phyloP scores from a whole-genome alignment of 2,113 vertebrate species.

The Chionodraco myersi region DNA sequence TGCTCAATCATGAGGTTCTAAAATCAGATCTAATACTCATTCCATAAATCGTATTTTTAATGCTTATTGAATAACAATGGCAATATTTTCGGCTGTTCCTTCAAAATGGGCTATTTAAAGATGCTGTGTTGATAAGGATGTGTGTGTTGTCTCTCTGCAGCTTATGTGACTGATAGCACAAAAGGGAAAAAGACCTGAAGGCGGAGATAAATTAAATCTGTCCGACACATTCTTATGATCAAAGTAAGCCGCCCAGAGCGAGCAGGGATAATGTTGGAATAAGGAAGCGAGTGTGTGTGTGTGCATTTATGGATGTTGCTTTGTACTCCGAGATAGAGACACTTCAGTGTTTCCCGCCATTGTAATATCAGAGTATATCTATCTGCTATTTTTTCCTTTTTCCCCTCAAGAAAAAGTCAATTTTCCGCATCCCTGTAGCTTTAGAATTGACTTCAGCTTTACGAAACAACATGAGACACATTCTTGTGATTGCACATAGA shows the following conservation, averaged over 20 bases:
- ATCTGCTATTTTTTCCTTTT: background rate
- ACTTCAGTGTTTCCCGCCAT: conserved; percentile 11
- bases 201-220: conserved; percentile 69
- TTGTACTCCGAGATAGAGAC: conserved; percentile 40
- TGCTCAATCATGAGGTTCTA: conserved; percentile 36
- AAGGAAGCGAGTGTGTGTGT: conserved; percentile 5
- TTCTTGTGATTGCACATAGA: conserved; percentile 6
- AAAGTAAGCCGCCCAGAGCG: conserved; percentile 60
- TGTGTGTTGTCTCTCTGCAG: conserved; percentile 49
- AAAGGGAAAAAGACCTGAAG: conserved; percentile 55
- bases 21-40: conserved; percentile 63
- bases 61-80: conserved; percentile 47
- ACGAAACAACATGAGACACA: conserved; percentile 28
- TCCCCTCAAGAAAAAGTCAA: conserved; percentile 19
- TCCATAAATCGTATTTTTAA: conserved; percentile 41
- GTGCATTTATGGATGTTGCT: conserved; percentile 46
- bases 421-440: conserved; percentile 27
- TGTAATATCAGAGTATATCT: conserved; percentile 27
- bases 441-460: conserved; percentile 21
- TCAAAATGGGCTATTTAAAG: conserved; percentile 40
- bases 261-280: conserved; percentile 51
- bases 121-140: conserved; percentile 43
- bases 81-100: background rate
- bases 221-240: conserved; percentile 75
- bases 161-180: conserved; percentile 58